These are phyloP conservation scores for Cyrtodaria siliqua DNA, from an alignment of 2,888 invertebrate genomes.

Conservation along the genomic window DNA sequence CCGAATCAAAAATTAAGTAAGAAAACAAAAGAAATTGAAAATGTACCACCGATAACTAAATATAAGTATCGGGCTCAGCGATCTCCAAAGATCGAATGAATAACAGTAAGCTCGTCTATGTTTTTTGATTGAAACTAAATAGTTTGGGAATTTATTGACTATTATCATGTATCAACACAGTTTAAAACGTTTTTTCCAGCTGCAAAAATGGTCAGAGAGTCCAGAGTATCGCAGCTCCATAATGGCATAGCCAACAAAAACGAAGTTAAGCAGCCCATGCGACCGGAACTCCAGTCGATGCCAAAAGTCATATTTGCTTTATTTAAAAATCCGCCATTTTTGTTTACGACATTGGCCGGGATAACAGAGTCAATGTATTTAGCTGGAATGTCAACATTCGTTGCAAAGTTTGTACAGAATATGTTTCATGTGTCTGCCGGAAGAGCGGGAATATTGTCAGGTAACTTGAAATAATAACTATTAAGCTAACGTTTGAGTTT, in stretches of 20 bases:
- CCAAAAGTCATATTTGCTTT: conserved; percentile 59
- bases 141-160: no score
- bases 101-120: no score
- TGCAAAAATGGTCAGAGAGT: conserved; percentile 65
- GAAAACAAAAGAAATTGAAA: no score
- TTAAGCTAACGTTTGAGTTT: no score
- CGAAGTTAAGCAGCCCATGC: conserved; percentile 25
- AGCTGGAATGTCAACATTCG: conserved; percentile 90
- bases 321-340: conserved; percentile 85
- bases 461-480: conserved; percentile 84
- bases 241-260: conserved; percentile 33
- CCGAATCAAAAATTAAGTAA: no score
- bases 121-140: no score
- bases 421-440: conserved; percentile 90
- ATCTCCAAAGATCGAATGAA: no score
- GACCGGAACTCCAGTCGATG: conserved; percentile 40
- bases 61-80: no score
- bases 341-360: conserved; percentile 89
- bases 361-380: conserved; percentile 86
- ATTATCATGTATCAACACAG: no score
- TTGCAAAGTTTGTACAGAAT: conserved; percentile 92
- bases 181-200: conserved; percentile 53
- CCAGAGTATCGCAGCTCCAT: conserved; percentile 73
- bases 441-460: conserved; percentile 90
- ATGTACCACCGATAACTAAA: no score